Percentiles rank a stretch among this genome's conserved stretches.
Conservation (phyloP, 1,140 invertebrate genomes). For the Hestina assimilis region DNA sequence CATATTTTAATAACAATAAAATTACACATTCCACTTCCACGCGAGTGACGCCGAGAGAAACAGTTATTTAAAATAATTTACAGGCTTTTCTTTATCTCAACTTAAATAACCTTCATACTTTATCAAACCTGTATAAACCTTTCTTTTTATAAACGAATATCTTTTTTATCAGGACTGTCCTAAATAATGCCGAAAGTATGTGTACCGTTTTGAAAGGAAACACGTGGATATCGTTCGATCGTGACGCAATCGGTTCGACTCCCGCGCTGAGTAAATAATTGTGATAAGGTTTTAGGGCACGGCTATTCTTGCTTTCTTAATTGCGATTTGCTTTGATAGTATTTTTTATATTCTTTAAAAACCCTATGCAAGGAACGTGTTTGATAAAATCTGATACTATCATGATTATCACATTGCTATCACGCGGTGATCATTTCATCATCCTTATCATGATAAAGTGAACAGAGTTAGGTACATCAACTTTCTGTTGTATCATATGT, state of each 20-base stretch:
- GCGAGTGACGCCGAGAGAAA: too few relatives aligned
- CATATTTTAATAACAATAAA: too few relatives aligned
- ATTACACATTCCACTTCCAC: too few relatives aligned
- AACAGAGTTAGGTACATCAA: too few relatives aligned
- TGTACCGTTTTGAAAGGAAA: constrained; percentile 15
- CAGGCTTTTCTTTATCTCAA: too few relatives aligned
- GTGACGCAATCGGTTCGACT: constrained; percentile 13
- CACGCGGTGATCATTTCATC: too few relatives aligned
- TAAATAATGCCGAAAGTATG: not conserved
- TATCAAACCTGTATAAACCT: too few relatives aligned
- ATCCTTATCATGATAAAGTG: too few relatives aligned
- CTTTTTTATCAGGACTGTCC: constrained; percentile 7
- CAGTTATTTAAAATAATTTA: too few relatives aligned
- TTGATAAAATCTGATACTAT: not conserved
- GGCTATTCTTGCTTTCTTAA: constrained; percentile 1
- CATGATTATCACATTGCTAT: too few relatives aligned
- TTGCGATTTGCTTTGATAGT: constrained; percentile 9
- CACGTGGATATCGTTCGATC: constrained; percentile 24
- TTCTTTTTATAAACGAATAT: not conserved
- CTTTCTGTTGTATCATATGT: too few relatives aligned
- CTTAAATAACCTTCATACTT: too few relatives aligned
- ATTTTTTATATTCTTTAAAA: not conserved
- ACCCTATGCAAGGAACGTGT: not conserved
- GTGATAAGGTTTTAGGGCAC: constrained; percentile 15
- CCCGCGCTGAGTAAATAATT: constrained; percentile 2